Conservation (phyloP, 2,888 invertebrate genomes). For the Aspidiotus destructor region DNA sequence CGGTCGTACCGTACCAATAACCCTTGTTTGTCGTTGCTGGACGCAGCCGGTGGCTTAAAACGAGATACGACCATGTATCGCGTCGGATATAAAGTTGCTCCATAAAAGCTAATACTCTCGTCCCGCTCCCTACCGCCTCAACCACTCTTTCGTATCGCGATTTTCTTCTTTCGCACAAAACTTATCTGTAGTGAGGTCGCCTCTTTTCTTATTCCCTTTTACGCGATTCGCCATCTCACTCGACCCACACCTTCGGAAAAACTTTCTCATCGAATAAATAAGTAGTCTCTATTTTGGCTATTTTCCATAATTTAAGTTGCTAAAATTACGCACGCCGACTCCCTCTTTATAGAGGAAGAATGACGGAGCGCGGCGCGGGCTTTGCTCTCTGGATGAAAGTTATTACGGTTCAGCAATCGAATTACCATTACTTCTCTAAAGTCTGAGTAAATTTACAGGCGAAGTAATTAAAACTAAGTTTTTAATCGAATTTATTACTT, state of each 20-base stretch:
- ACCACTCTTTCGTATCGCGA: background rate
- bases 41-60: conserved; percentile 30
- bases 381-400: conserved; percentile 3
- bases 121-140: background rate
- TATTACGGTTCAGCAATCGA: conserved; percentile 26
- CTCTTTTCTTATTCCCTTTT: conserved; percentile 1
- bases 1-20: conserved; percentile 7
- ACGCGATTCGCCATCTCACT: background rate
- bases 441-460: conserved; percentile 4
- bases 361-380: too few species aligned
- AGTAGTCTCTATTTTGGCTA: conserved; percentile 28
- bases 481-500: conserved; percentile 10
- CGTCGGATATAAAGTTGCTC: conserved; percentile 30
- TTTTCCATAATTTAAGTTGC: conserved; percentile 31
- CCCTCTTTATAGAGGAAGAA: background rate
- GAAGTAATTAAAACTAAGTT: conserved; percentile 21
- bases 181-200: background rate
- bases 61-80: conserved; percentile 29
- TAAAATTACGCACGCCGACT: conserved; percentile 16
- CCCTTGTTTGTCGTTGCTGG: conserved; percentile 31
- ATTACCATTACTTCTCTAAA: conserved; percentile 15
- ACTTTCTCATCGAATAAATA: conserved; percentile 31
- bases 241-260: conserved; percentile 23
- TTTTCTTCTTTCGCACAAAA: conserved; percentile 12
- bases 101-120: conserved; percentile 28